A percentile compares a stretch with the other conserved stretches of the same genome.
Conservation (phyloP, 2,888 invertebrate species). For the Elegia similella region DNA sequence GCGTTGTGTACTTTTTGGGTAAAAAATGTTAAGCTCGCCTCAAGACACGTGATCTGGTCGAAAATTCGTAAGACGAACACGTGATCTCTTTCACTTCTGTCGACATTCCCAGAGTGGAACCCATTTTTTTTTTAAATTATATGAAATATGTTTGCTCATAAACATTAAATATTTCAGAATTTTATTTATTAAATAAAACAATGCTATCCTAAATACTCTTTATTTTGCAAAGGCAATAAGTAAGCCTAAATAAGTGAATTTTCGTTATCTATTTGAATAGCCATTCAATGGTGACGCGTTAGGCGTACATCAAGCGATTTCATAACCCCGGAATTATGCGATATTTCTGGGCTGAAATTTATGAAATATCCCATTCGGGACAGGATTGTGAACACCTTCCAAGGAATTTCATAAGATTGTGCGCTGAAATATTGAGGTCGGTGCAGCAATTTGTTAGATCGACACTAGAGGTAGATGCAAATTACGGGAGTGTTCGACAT, state of each 20-base stretch:
- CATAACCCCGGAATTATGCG: slow-evolving; percentile 39
- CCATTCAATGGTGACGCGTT: neutral
- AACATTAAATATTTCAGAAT: too few species aligned
- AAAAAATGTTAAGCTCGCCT: too few species aligned
- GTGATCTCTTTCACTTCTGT: too few species aligned
- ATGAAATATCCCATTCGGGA: slow-evolving; percentile 42
- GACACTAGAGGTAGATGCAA: neutral
- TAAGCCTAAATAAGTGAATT: neutral
- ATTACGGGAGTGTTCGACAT: neutral
- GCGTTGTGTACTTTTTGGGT: too few species aligned
- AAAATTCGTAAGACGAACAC: too few species aligned
- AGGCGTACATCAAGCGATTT: slow-evolving; percentile 34
- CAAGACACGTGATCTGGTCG: too few species aligned
- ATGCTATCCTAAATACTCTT: too few species aligned
- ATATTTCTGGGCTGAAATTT: slow-evolving; percentile 42
- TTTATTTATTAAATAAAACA: too few species aligned
- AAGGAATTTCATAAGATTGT: slow-evolving; percentile 28
- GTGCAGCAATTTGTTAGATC: slow-evolving; percentile 1
- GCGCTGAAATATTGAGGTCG: slow-evolving; percentile 21
- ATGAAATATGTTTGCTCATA: too few species aligned
- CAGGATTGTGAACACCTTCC: slow-evolving; percentile 37
- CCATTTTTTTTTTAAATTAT: too few species aligned
- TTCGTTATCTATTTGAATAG: neutral
- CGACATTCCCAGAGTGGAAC: too few species aligned
- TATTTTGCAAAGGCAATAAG: too few species aligned